Evolutionary conservation across 35 echinoderm and acorn worm species (phyloP).

Genomic region (Apostichopus californicus): DNA sequence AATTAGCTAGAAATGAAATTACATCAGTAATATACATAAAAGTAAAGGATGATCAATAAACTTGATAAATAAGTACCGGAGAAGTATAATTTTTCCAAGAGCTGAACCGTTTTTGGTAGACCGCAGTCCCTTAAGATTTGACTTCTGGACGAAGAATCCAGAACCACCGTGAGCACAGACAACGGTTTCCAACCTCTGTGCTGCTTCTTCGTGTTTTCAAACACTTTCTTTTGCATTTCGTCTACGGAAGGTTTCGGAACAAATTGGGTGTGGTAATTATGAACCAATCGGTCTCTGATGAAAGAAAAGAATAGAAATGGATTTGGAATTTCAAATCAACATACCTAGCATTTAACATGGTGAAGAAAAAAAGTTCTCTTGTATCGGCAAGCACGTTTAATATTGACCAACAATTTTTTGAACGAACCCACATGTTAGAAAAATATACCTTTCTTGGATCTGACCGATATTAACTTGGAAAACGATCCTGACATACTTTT

Average conservation of each 20-base stretch:
- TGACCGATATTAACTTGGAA: too few species aligned
- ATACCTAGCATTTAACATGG: too few species aligned
- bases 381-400: too few species aligned
- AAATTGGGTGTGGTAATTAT: constrained; percentile 96
- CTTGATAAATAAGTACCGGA: neutral
- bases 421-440: too few species aligned
- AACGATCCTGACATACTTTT: too few species aligned
- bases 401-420: too few species aligned
- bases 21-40: too few species aligned
- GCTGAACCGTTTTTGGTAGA: constrained; percentile 77
- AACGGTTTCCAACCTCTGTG: constrained; percentile 76
- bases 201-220: constrained; percentile 24
- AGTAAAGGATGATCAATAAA: too few species aligned
- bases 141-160: constrained; percentile 81
- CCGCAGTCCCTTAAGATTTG: constrained; percentile 86
- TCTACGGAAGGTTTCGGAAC: constrained; percentile 65
- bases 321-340: neutral
- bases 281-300: constrained; percentile 62
- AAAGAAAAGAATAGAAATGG: constrained; percentile 19
- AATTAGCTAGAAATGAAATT: too few species aligned
- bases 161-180: constrained; percentile 76
- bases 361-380: too few species aligned
- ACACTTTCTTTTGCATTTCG: constrained; percentile 45
- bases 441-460: too few species aligned
- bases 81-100: constrained; percentile 60